Percentiles rank a stretch among this genome's conserved stretches.
Conservation (phyloP, 2,797 vertebrate species). For the Pipistrellus pipistrellus region DNA sequence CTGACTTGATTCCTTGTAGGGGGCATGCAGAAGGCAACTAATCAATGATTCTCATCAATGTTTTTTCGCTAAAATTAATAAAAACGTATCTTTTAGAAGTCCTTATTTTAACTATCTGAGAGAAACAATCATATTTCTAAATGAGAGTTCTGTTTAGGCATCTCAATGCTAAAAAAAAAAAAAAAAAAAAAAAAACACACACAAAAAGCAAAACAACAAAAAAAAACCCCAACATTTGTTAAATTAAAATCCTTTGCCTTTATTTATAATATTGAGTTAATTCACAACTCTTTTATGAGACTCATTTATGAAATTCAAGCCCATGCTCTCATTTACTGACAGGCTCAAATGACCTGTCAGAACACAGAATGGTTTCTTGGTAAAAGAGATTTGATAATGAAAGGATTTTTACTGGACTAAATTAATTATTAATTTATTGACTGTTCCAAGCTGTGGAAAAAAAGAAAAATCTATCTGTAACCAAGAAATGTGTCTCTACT, state of each 20-base stretch:
- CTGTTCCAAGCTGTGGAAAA: slow-evolving; percentile 16
- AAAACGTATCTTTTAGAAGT: background rate
- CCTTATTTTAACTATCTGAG: background rate
- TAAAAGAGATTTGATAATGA: slow-evolving; percentile 59
- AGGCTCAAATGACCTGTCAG: slow-evolving; percentile 45
- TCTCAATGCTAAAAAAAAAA: background rate
- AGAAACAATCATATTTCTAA: slow-evolving; percentile 21
- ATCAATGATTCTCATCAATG: too few relatives aligned
- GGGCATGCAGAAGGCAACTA: too few relatives aligned
- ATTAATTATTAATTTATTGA: slow-evolving; percentile 65
- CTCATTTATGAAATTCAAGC: slow-evolving; percentile 57
- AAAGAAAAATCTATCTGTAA: slow-evolving; percentile 53
- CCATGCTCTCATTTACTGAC: slow-evolving; percentile 31
- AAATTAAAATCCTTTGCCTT: slow-evolving; percentile 30
- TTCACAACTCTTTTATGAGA: slow-evolving; percentile 21
- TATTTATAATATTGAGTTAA: slow-evolving; percentile 6
- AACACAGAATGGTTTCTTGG: slow-evolving; percentile 53
- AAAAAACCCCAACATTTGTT: background rate
- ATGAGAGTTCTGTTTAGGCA: background rate
- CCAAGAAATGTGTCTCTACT: slow-evolving; percentile 55
- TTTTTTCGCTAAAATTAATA: too few relatives aligned
- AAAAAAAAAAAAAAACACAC: too few relatives aligned
- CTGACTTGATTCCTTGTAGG: too few relatives aligned
- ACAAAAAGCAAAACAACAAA: too few relatives aligned
- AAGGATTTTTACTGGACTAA: slow-evolving; percentile 45